Evolutionary conservation across 2,797 vertebrate species (phyloP), one percentile per base, ranked within the genome.

Genomic region (Rhinophrynus dorsalis): DNA sequence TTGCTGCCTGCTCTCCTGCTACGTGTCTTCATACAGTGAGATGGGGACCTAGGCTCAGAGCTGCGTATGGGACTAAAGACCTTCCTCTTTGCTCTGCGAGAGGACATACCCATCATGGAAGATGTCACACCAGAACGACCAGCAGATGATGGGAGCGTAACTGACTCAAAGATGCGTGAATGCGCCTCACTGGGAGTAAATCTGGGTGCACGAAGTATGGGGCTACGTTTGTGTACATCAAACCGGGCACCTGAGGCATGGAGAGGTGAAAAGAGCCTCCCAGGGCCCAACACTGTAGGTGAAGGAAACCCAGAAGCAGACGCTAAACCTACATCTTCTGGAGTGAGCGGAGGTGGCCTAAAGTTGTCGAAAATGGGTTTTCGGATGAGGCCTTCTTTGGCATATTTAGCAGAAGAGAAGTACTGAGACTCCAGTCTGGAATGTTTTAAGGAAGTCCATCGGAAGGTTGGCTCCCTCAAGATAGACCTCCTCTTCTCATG

Each of bases 331-430:
- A 99, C 97, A 0, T 99, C 97, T 81, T 98, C 90, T 0, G 95
- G 91, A 0, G 97, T 99, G 27, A 99, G 91, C 0, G 97, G 97
- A 0, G 96, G 96, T 63, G 97, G 94, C 33, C 96, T 91, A 81
- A 99, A 98, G 84, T 99, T 99, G 86, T 99, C 97, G 57, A 99
- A 99, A 76, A 99, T 89, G 0, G 97, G 97, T 81, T 99, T 99
- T 65, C 97, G 93, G 63, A 99, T 99, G 35, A 99, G 96, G 71
- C 97, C 97, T 86, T 98, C 97, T 93, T 98, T 99, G 90, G 97
- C 97, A 75, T 99, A 99, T 80, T 98, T 99, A 56, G 97, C 97
- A 69, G 96, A 98, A 62, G 97, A 99, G 81, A 99, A 98, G 87
- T 94, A 98, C 77, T 94, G 95, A 3, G 94, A 93, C 67, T 94